Percentiles rank a stretch among this genome's conserved stretches.
Conservation (phyloP, 2,888 invertebrate species). For the Caenorhabditis sp. region DNA sequence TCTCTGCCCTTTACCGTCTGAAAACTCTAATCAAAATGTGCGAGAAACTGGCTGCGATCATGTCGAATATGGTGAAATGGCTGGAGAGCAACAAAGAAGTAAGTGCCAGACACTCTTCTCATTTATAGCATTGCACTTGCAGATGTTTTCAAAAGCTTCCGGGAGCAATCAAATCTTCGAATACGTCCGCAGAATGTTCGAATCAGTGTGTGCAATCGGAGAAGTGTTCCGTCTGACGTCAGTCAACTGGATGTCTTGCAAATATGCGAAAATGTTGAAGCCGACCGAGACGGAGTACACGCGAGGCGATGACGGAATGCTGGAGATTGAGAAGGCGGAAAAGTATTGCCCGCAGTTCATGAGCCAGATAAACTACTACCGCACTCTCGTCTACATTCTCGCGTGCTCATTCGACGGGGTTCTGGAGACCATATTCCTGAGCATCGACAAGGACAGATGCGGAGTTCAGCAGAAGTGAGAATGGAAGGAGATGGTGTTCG, state of each 20-base stretch:
- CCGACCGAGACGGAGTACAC: slow-evolving; percentile 27
- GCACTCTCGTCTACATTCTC: slow-evolving; percentile 39
- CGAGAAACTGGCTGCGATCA: slow-evolving; percentile 28
- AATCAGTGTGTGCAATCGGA: slow-evolving; percentile 54
- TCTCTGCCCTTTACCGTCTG: slow-evolving; percentile 48
- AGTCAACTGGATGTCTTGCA: slow-evolving; percentile 34
- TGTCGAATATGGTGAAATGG: slow-evolving; percentile 47
- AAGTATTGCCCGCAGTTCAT: slow-evolving; percentile 35
- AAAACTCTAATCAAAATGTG: slow-evolving; percentile 45
- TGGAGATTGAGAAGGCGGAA: slow-evolving; percentile 11
- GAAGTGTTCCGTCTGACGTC: slow-evolving; percentile 55
- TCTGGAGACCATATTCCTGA: slow-evolving; percentile 32
- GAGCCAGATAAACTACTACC: slow-evolving; percentile 38
- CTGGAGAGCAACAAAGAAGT: slow-evolving; percentile 39
- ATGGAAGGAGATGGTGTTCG: neutral
- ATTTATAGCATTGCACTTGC: too few relatives aligned
- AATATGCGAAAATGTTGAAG: slow-evolving; percentile 13
- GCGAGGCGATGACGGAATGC: neutral
- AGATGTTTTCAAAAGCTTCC: slow-evolving; percentile 17
- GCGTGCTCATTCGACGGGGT: slow-evolving; percentile 34
- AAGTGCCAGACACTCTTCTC: too few relatives aligned
- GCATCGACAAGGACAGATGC: slow-evolving; percentile 24
- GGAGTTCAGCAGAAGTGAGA: slow-evolving; percentile 29
- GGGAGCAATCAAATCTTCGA: slow-evolving; percentile 20
- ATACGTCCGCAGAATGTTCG: slow-evolving; percentile 48